Conservation (phyloP, 2,113 vertebrate species). For the Colaptes auratus region DNA sequence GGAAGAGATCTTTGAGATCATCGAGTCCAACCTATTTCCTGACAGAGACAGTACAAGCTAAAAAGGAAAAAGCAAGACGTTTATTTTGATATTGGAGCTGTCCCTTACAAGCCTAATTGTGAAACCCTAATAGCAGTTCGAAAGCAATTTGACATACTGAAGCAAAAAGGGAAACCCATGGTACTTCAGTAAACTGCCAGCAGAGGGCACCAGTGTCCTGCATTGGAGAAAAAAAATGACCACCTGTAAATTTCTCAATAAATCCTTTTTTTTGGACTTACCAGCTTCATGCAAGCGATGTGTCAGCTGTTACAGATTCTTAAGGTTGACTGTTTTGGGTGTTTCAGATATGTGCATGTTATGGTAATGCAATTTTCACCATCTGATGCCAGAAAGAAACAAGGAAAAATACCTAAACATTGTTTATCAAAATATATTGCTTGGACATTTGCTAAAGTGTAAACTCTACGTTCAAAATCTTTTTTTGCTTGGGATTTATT, state of each 20-base stretch:
- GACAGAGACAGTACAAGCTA: background rate
- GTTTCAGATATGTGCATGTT: background rate
- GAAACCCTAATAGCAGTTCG: background rate
- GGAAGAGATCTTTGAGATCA: too few species aligned
- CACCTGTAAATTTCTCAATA: background rate
- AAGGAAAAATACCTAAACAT: background rate
- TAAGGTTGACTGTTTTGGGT: background rate
- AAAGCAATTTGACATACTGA: background rate
- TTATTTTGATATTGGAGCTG: background rate
- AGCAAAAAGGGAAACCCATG: background rate
- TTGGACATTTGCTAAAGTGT: background rate
- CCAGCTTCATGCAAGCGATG: background rate
- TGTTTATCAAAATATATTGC: background rate
- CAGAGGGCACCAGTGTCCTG: slow-evolving; percentile 75
- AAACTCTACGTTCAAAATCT: background rate
- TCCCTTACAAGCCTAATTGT: background rate
- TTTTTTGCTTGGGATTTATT: background rate
- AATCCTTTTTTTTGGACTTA: slow-evolving; percentile 20
- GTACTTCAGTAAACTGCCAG: slow-evolving; percentile 59
- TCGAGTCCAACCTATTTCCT: background rate
- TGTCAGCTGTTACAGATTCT: background rate
- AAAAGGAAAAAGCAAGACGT: background rate
- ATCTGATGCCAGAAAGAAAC: background rate
- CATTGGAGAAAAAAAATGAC: slow-evolving; percentile 13
- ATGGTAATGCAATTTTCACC: background rate